These are phyloP conservation scores for Pharmacophagus antenor DNA, from an alignment of 2,888 invertebrate species.

Conservation along the genomic window DNA sequence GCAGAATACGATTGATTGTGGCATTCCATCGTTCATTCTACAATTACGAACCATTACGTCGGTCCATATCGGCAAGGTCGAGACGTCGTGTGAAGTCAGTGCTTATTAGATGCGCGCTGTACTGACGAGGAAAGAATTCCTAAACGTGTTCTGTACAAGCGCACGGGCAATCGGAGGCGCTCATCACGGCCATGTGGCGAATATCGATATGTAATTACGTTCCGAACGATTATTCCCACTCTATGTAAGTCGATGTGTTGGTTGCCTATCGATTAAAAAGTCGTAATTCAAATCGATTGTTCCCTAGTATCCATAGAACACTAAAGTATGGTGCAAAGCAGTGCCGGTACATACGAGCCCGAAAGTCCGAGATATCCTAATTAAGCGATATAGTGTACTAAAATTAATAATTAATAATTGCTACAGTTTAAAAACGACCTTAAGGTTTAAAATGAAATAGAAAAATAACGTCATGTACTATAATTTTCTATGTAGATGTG, in stretches of 20 bases:
- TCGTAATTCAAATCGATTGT: background rate
- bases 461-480: too few relatives aligned
- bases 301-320: too few relatives aligned
- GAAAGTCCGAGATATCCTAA: too few relatives aligned
- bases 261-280: background rate
- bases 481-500: too few relatives aligned
- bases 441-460: too few relatives aligned
- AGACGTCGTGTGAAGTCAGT: conserved; percentile 63
- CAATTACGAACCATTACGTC: conserved; percentile 70
- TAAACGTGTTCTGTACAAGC: conserved; percentile 31
- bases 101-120: conserved; percentile 48
- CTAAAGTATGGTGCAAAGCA: too few relatives aligned
- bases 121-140: conserved; percentile 44
- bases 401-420: too few relatives aligned
- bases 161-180: conserved; percentile 14
- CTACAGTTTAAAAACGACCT: too few relatives aligned
- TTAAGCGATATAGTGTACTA: too few relatives aligned
- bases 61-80: conserved; percentile 70
- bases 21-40: conserved; percentile 65
- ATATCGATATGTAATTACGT: conserved; percentile 16
- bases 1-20: conserved; percentile 58
- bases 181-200: conserved; percentile 20
- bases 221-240: conserved; percentile 8
- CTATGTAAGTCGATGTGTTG: conserved; percentile 16
- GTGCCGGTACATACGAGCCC: too few relatives aligned